Base-by-base conservation (phyloP, 2,113 vertebrate genomes). In the Cynocephalus volans region DNA sequence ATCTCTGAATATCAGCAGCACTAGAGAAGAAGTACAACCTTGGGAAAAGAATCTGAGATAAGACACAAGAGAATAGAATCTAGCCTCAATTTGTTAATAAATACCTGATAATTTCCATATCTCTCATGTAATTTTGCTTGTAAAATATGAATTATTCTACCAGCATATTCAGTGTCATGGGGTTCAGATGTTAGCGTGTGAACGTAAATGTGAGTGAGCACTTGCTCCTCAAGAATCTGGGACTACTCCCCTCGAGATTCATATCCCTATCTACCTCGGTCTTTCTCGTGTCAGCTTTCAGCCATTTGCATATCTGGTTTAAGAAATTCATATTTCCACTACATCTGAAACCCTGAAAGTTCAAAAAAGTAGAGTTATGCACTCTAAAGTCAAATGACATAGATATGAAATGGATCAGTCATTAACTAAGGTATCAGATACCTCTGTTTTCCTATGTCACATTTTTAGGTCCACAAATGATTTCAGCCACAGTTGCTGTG, bases 31-130 rank as follows among this genome's bases (percentile, higher is more conserved):
- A 92, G 21, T 64, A 80, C 5, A 62, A n/a, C 8, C 31, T 67
- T n/a, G 28, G 83, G 60, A 87, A 92, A 81, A 65, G n/a, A 81
- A 73, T 81, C 75, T 80, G 21, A 80, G 11, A 23, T 70, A 52
- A 92, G n/a, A 95, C 19, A 48, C n/a, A 80, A 95, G 65, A 82
- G 23, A 67, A 69, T 76, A 45, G 45, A 88, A 93, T 45, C 18
- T 69, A 69, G 69, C 41, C 52, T 18, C 75, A 73, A 65, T n/a
- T 48, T 64, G n/a, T 86, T 95, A 90, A 85, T 72, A 79, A 50
- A 13, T 79, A n/a, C 36, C 24, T 81, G 15, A 50, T 36, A 56
- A 81, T 73, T 21, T 79, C 80, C 58, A 54, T 17, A 62, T 36
- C n/a, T 90, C 41, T 26, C 54, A 64, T 15, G 9, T 41, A 62